Evolutionary conservation across 2,797 vertebrate species (phyloP).

Genomic region (Holocentrus rufus): DNA sequence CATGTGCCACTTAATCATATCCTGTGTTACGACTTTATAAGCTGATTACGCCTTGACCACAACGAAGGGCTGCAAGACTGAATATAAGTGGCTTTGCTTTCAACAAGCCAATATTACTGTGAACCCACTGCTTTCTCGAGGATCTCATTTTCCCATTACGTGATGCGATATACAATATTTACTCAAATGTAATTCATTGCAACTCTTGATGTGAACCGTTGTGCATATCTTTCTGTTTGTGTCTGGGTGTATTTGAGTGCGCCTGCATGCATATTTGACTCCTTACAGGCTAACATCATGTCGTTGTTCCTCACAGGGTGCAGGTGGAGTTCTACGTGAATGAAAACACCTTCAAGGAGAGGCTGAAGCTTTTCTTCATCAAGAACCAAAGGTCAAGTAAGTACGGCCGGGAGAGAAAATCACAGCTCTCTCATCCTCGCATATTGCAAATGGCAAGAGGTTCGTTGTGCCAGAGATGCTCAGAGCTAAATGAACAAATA

Average conservation of each 20-base stretch:
- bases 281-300: slow-evolving; percentile 8
- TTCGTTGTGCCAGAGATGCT: neutral
- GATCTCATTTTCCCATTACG: no score
- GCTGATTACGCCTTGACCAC: neutral
- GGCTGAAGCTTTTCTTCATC: slow-evolving; percentile 90
- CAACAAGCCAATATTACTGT: neutral
- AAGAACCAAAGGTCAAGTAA: slow-evolving; percentile 92
- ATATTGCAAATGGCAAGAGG: slow-evolving; percentile 14
- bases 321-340: slow-evolving; percentile 90
- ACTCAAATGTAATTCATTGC: neutral
- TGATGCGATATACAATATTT: neutral
- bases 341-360: slow-evolving; percentile 89
- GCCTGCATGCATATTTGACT: neutral
- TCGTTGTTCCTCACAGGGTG: slow-evolving; percentile 76
- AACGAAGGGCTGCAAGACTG: neutral
- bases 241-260: neutral
- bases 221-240: neutral
- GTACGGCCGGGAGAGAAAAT: slow-evolving; percentile 54
- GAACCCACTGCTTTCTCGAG: neutral
- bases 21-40: neutral
- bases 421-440: neutral
- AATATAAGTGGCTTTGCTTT: neutral
- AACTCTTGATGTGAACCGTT: neutral
- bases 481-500: slow-evolving; percentile 31
- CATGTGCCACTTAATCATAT: neutral